Base-by-base conservation (phyloP, 2,888 invertebrate species). In the Choreutis nemorana region DNA sequence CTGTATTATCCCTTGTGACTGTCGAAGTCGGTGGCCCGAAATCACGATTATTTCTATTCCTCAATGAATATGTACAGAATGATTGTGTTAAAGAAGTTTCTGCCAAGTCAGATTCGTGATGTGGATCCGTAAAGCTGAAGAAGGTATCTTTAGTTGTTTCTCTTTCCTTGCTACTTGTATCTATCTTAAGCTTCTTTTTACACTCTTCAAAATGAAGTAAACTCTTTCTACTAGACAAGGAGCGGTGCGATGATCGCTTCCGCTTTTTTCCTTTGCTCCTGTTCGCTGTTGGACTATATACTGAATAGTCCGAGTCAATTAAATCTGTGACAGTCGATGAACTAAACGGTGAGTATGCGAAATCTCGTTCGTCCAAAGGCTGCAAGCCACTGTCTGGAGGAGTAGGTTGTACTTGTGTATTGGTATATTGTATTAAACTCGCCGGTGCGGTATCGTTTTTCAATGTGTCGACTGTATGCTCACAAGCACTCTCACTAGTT, bases 181-280 rank as follows among this genome's bases (percentile, higher is more conserved):
- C 81, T 73, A 81, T 79, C 73, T 83, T 83, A 58, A 78, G 71
- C 57, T 67, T 75, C 57, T 79, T 70, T 46, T 65, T 58, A 44
- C 57, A 64, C 44, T 66, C 63, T 33, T 71, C 73, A 37, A 62
- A 41, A 42, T 65, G 60, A 31, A 73, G 47, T 39, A 64, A 46
- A 46, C 60, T 70, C 41, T 68, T 72, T 41, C 63, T 65, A 39
- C 50, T 58, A n/a, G 73, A 67, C 24, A 71, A 41, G 10, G 77
- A 70, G 31, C 66, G 66, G 49, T 73, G 68, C 28, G 56, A 49
- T 10, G 77, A 73, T 28, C 77, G 65, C 46, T 77, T 77, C 45
- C 78, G 61, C 47, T 78, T 78, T 44, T 73, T 75, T 18, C 73
- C 77, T 55, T 77, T 77, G 40, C 65, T 60, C 16, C 66, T 58